A percentile compares a stretch with the other conserved stretches of the same genome.
Conservation (phyloP, 1,140 invertebrate genomes). For the Pseudomyrmex concolor region DNA sequence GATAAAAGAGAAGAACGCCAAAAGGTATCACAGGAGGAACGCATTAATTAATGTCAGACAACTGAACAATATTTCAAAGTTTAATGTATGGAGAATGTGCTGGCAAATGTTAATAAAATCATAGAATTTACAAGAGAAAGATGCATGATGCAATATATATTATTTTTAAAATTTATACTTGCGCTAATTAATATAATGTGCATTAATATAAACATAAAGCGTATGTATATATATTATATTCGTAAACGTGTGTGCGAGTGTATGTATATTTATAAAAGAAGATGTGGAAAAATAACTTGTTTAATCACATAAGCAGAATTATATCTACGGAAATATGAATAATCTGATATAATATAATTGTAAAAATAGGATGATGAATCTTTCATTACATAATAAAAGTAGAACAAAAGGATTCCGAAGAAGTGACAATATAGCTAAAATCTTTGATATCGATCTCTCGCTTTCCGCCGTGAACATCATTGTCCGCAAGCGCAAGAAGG, state of each 20-base stretch:
- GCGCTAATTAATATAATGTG: not conserved
- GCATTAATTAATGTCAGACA: not conserved
- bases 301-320: constrained; percentile 3
- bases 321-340: not conserved
- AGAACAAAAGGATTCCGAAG: not conserved
- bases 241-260: too few relatives aligned
- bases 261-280: not conserved
- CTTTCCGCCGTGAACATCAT: constrained; percentile 38
- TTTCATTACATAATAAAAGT: constrained; percentile 1
- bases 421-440: constrained; percentile 9
- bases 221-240: not conserved
- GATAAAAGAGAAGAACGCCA: not conserved
- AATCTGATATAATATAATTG: too few relatives aligned
- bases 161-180: not conserved
- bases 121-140: not conserved
- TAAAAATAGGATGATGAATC: not conserved
- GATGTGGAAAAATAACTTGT: not conserved
- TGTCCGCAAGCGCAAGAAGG: constrained; percentile 24
- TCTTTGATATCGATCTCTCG: constrained; percentile 41
- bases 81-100: not conserved
- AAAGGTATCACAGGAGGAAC: not conserved
- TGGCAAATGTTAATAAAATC: not conserved
- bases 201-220: too few relatives aligned
- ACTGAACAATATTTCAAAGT: not conserved
- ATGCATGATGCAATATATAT: not conserved